These are phyloP conservation scores for Ostrea edulis DNA, from an alignment of 1,140 invertebrate species.

Conservation along the genomic window DNA sequence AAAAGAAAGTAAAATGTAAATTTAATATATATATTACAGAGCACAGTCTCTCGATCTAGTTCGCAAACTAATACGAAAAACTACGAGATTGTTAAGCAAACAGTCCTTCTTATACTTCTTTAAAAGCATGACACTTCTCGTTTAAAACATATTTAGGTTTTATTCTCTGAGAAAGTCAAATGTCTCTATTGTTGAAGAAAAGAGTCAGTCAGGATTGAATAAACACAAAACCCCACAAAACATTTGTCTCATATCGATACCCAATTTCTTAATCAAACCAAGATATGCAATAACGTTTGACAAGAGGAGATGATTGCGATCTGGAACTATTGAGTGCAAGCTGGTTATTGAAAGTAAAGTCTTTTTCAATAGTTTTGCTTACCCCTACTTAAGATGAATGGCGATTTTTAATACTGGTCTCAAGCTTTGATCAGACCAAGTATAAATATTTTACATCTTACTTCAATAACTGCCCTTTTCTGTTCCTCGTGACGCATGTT, in stretches of 20 bases:
- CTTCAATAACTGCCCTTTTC: no score
- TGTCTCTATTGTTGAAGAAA: background rate
- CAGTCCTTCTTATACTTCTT: background rate
- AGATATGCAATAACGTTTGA: background rate
- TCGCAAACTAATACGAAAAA: background rate
- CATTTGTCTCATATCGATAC: background rate
- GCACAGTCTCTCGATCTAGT: background rate
- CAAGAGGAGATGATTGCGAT: background rate
- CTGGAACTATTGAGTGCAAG: background rate
- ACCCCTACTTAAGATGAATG: background rate
- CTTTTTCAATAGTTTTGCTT: background rate
- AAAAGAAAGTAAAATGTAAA: background rate
- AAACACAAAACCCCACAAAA: background rate
- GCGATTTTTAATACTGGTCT: background rate
- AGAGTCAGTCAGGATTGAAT: background rate
- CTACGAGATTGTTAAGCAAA: background rate
- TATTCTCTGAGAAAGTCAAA: conserved; percentile 8
- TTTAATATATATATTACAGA: background rate
- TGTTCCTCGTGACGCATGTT: no score
- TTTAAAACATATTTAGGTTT: background rate
- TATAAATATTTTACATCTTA: background rate
- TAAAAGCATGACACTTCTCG: background rate
- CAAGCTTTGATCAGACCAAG: background rate
- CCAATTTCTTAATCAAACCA: background rate
- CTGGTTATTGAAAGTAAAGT: background rate